phyloP scores from a whole-genome alignment of 2,797 vertebrate genomes.

The Emys orbicularis region DNA sequence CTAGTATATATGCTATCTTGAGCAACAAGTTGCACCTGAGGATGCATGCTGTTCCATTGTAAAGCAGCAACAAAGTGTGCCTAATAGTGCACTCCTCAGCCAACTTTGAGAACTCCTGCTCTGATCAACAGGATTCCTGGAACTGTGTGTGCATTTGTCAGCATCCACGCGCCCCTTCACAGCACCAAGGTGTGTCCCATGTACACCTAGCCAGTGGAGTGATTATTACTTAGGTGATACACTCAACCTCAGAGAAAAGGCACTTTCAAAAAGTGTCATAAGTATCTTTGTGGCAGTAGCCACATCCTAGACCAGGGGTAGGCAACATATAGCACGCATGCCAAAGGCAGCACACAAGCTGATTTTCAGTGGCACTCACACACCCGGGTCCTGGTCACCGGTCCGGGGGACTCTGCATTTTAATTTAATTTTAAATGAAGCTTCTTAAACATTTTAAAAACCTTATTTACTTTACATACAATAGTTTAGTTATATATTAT shows the following conservation, averaged over 20 bases:
- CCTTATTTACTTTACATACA: no score
- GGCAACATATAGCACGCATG: no score
- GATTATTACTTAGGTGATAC: neutral
- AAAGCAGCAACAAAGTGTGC: neutral
- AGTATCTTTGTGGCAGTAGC: neutral
- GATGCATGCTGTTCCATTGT: neutral
- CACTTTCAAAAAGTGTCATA: neutral
- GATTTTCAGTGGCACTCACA: no score
- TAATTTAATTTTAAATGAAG: no score
- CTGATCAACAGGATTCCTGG: constrained; percentile 28
- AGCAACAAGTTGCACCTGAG: neutral
- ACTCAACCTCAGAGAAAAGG: neutral
- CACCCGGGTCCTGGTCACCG: no score
- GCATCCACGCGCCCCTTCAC: neutral
- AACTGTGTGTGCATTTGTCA: constrained; percentile 12
- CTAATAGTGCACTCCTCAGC: neutral
- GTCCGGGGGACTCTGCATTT: no score
- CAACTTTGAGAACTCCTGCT: constrained; percentile 5
- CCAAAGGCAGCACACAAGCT: no score
- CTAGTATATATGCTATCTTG: neutral
- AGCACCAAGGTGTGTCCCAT: neutral
- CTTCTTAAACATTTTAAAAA: no score
- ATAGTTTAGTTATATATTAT: no score
- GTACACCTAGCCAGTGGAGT: neutral
- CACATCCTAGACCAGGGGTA: no score